Evolutionary conservation across 2,113 vertebrate genomes (phyloP), one percentile per base, ranked within the genome.

Genomic region (Nothocercus julius): DNA sequence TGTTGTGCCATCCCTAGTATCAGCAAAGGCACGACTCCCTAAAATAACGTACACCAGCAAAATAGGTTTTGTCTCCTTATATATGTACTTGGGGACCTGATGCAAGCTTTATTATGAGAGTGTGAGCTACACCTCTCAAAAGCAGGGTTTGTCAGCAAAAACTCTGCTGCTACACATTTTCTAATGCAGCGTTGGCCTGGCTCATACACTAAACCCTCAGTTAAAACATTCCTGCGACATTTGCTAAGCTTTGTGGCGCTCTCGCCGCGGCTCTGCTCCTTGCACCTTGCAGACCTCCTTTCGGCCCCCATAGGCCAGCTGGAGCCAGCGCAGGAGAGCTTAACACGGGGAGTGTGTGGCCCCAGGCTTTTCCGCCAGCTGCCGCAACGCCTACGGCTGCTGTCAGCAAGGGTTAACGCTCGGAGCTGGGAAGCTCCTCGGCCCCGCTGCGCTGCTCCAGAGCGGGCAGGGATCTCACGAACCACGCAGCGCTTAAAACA

Each of bases 311-410:
- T 21, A 32, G 17, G 45, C 30, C 59, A 93, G 45, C 9, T 9
- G 1, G n/a, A 42, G 11, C 10, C 3, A 0, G 3, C 22, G 8
- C 4, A 0, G 1, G 7, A 58, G n/a, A 61, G 32, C 19, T n/a
- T n/a, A n/a, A n/a, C n/a, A n/a, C n/a, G n/a, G n/a, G n/a, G n/a
- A n/a, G n/a, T n/a, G n/a, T n/a, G n/a, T n/a, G n/a, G n/a, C n/a
- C n/a, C 14, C 1, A 1, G 28, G 38, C 34, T 30, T 73, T n/a
- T 36, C 16, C 36, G 25, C 49, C 70, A 20, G 24, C 62, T 40
- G 56, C 45, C 64, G 66, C 42, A 16, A 5, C 20, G 34, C 56
- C 9, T 1, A 25, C 7, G 42, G 36, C 47, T 69, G 75, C 67
- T 53, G 59, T 51, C 75, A 53, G 22, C 16, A 91, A 54, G 1